Conservation (phyloP, 1,140 invertebrate species). For the Helicoverpa zea region DNA sequence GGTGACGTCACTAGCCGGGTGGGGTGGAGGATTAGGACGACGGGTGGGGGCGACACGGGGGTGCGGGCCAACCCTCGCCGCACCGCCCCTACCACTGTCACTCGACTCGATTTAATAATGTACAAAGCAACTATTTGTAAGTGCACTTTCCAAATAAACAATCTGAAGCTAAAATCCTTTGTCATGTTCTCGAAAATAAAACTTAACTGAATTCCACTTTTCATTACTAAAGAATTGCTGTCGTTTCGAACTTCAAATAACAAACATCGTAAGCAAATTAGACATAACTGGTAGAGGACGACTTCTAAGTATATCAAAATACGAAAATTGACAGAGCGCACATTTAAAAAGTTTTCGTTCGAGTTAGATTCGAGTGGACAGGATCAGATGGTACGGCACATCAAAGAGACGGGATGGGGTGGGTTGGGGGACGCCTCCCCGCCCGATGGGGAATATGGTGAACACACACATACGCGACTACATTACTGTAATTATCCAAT, state of each 20-base stretch:
- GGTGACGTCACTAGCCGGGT: constrained; percentile 79
- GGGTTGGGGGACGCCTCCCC: constrained; percentile 57
- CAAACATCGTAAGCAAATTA: no score
- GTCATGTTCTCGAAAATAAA: not conserved
- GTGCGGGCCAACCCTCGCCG: constrained; percentile 67
- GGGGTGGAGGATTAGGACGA: constrained; percentile 77
- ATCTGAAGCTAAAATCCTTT: constrained; percentile 17
- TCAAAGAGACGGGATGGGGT: constrained; percentile 56
- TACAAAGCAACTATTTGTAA: constrained; percentile 26
- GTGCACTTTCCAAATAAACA: constrained; percentile 33
- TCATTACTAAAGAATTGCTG: not conserved
- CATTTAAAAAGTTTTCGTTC: constrained; percentile 50
- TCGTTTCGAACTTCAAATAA: no score
- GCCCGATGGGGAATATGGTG: constrained; percentile 70
- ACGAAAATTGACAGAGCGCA: not conserved
- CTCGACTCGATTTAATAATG: constrained; percentile 55
- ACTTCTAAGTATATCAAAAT: not conserved
- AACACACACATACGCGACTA: constrained; percentile 73
- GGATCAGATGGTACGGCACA: constrained; percentile 61
- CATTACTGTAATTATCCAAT: constrained; percentile 84
- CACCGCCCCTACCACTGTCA: constrained; percentile 60
- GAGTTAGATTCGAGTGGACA: constrained; percentile 49
- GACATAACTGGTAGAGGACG: not conserved
- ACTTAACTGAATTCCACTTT: constrained; percentile 8
- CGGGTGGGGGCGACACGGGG: constrained; percentile 54